A percentile compares a stretch with the other conserved stretches of the same genome.
phyloP scores from a whole-genome alignment of 1,140 invertebrate species.

The Apis mellifera region Amel_HAv3.1 CM009941.2:7243501-7244000 shows the following conservation, averaged over 20 bases:
- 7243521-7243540: conserved; percentile 75
- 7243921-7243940: conserved; percentile 88
- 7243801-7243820: conserved; percentile 97
- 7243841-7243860: conserved; percentile 87
- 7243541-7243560: conserved; percentile 79
- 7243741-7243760: conserved; percentile 85
- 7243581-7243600: background rate
- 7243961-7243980: conserved; percentile 94
- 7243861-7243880: conserved; percentile 87
- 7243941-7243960: conserved; percentile 90
- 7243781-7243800: conserved; percentile 94
- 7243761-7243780: conserved; percentile 93
- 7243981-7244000: conserved; percentile 91
- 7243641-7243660: conserved; percentile 30
- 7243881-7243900: conserved; percentile 90
- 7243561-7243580: conserved; percentile 37
- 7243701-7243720: background rate
- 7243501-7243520: conserved; percentile 76
- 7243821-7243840: conserved; percentile 89
- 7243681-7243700: background rate
- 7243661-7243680: conserved; percentile 29
- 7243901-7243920: conserved; percentile 85
- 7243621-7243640: background rate
- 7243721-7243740: conserved; percentile 44
- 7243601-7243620: background rate